Percentiles rank a stretch among this genome's conserved stretches.
These are phyloP conservation scores for Crypturellus tataupa DNA, from an alignment of 2,797 vertebrate genomes.

Conservation along the genomic window DNA sequence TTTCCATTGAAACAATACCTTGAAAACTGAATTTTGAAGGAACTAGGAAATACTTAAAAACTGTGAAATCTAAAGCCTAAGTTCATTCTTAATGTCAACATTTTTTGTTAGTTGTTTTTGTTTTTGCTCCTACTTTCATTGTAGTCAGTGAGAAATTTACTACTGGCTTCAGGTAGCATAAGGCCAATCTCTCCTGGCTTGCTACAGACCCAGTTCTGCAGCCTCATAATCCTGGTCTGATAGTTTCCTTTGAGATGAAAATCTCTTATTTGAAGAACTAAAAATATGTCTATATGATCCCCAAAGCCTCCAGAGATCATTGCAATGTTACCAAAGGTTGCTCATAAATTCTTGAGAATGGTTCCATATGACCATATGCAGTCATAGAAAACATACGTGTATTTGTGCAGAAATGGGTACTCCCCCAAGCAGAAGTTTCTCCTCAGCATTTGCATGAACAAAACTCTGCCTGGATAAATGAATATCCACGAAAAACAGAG, in stretches of 20 bases:
- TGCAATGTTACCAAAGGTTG: conserved; percentile 32
- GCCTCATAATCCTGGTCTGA: neutral
- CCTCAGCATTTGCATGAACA: conserved; percentile 5
- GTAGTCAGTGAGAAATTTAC: neutral
- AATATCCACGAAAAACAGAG: neutral
- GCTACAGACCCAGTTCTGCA: neutral
- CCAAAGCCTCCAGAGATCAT: neutral
- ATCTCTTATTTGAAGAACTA: neutral
- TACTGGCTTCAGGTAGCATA: neutral
- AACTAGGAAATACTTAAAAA: conserved; percentile 2
- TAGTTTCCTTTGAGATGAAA: neutral
- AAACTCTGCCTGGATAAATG: conserved; percentile 35
- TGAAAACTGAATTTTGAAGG: neutral
- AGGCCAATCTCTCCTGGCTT: neutral
- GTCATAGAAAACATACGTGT: conserved; percentile 15
- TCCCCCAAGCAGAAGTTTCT: neutral
- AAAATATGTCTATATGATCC: neutral
- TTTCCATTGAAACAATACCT: neutral
- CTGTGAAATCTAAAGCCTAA: neutral
- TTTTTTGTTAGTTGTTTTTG: neutral
- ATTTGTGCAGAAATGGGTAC: conserved; percentile 14
- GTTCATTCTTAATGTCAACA: neutral
- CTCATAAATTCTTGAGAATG: conserved; percentile 34
- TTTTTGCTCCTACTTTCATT: neutral
- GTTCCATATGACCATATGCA: conserved; percentile 39